Evolutionary conservation across 2,113 vertebrate species (phyloP).

Genomic region (Gobius niger): DNA sequence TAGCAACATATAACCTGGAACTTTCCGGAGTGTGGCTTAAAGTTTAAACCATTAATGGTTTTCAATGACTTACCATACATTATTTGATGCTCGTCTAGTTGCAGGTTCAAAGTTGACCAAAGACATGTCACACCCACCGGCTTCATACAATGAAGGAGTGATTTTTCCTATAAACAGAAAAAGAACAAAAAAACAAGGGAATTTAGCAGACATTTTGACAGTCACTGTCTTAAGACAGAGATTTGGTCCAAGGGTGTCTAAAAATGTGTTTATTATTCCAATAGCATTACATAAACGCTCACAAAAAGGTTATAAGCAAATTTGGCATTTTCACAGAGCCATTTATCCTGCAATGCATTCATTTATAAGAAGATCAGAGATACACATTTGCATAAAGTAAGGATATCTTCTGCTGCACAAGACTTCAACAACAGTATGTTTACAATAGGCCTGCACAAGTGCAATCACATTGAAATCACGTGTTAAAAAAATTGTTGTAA

Average conservation of each 20-base stretch:
- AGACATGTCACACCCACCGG: conserved; percentile 93
- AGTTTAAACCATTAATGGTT: too few relatives aligned
- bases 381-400: too few relatives aligned
- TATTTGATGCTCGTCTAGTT: conserved; percentile 94
- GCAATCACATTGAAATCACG: too few relatives aligned
- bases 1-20: too few relatives aligned
- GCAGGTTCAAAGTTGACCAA: conserved; percentile 97
- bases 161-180: conserved; percentile 84
- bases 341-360: too few relatives aligned
- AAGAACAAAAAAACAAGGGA: conserved; percentile 34
- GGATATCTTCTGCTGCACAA: too few relatives aligned
- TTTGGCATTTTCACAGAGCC: conserved; percentile 28
- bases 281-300: conserved; percentile 13
- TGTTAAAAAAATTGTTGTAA: too few relatives aligned
- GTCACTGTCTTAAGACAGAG: neutral
- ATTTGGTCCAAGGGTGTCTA: neutral
- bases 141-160: conserved; percentile 93
- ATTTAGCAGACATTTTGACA: neutral
- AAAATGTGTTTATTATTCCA: conserved; percentile 4
- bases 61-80: conserved; percentile 87
- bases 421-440: too few relatives aligned
- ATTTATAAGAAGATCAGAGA: too few relatives aligned
- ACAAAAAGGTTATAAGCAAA: conserved; percentile 18
- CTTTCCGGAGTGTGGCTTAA: too few relatives aligned
- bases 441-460: too few relatives aligned